Evolutionary conservation across 2,888 invertebrate species (phyloP), one percentile per base, ranked within the genome.

Genomic region (Drosophila basisetae): DNA sequence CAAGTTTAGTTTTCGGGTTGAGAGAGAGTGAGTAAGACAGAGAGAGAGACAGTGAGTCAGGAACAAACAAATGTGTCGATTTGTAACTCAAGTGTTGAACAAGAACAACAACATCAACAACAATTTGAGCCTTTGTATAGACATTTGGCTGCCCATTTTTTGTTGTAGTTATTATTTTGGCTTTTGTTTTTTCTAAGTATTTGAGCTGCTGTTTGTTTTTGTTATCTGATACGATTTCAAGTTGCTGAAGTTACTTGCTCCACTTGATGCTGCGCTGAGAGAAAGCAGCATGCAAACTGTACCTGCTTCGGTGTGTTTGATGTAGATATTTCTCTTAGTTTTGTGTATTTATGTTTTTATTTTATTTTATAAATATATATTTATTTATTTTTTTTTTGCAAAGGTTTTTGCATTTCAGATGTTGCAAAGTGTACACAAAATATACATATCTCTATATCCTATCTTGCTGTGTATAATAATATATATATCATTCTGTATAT

Each of bases 31-130:
- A 43, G 50, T 30, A 25, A 47, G 25, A 54, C 25, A 73, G 54
- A 52, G 71, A 54, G 16, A 39, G 33, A 50, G 31, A 43, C 35
- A 59, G 68, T 41, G 30, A 52, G 52, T 50, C 70, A 71, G 83
- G 78, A 83, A 80, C 84, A 85, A 85, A 86, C 86, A 89, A 84
- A 89, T 80, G 76, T 78, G 73, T 76, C 78, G 73, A 83, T 83
- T 80, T 72, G 74, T 76, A 76, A 75, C 78, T 83, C 80, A 63
- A 78, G 69, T 82, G 73, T 58, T 65, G 50, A 37, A 35, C 54
- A 35, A 18, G 22, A 54, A 54, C 22, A 53, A 2, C 35, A 53
- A 1, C 35, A 54, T 16, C 25, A 54, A 54, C 54, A 49, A 82
- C 65, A 79, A 62, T 76, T 39, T 61, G 64, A 64, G 47, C 39